Evolutionary conservation across 2,888 invertebrate species (phyloP), one percentile per base, ranked within the genome.

Genomic region (Harpalus rufipes): DNA sequence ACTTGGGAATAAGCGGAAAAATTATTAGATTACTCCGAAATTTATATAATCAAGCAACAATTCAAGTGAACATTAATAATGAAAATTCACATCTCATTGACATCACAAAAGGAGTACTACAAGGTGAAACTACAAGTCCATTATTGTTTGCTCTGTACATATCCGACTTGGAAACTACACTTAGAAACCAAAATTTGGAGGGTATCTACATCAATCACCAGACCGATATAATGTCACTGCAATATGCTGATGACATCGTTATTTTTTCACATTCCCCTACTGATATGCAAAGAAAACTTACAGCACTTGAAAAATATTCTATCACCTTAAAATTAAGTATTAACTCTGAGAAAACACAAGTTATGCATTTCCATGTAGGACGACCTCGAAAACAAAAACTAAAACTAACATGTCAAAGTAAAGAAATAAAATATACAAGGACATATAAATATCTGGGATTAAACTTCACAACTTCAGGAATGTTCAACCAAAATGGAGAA

Each of bases 401-500:
- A 12, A 51, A 12, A 51, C 12, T 51, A 12, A 51, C 12, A 8
- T 51, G 44, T 12, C 44, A 51, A 16, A 4, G n/a, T 0, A 61
- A 61, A 61, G 10, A 61, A 61, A 61, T 61, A 61, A 7, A 16
- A 18, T 61, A 18, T 16, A n/a, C 61, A 10, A 61, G n/a, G 10
- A 3, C 12, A 10, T 61, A 61, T 7, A 61, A 10, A 10, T 61
- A 61, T 61, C 61, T 61, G 1, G 21, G 61, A 10, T 8, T 61
- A 61, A 2, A 8, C 8, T 61, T n/a, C 10, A 12, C 61, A 61
- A 61, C 12, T 14, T 61, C 61, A 14, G 61, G 61, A 61, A 10
- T 61, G n/a, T 61, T 61, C 16, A 61, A 61, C 8, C 61, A 61
- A 61, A 61, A 14, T 21, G 61, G 12, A 14, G 61, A 61, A 61